Evolutionary conservation across 2,888 invertebrate genomes (phyloP), one percentile per base, ranked within the genome.

Genomic region (Barypeithes pellucidus): DNA sequence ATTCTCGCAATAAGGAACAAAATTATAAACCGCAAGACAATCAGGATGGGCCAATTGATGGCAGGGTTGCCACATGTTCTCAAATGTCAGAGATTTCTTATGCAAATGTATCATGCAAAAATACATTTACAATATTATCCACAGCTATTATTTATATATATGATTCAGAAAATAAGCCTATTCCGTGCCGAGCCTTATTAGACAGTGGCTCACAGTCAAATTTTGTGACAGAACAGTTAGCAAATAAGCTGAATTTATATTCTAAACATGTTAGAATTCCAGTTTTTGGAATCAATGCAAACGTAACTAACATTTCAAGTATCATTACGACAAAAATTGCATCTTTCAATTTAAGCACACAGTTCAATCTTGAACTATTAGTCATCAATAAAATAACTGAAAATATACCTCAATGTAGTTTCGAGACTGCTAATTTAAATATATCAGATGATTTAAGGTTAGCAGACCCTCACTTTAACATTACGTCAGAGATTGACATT

Each of bases 311-410:
- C 33, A 72, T 72, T 11, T 43, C 60, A 7, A 14, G 57, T 39
- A 20, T 39, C 24, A 29, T 54, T 11, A 43, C 22, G 16, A 36
- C 62, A 11, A 60, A 52, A 33, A 36, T 65, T 18, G 9, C 33
- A 24, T 65, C 65, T 18, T 29, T 8, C 5, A 36, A 14, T 11
- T 33, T 16, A 16, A 36, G 33, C 9, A 11, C 50, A 8, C 14
- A 14, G 24, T 36, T 65, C n/a, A 67, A 59, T 36, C 2, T 68
- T 7, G 7, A 52, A 24, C 68, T 61, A 57, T 63, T 75, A 45
- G 65, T 75, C 2, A 63, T 75, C 8, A 22, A 75, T 18, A 60
- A 72, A 67, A 72, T 76, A 16, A 62, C 72, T 11, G 68, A 36
- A 16, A 54, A 33, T n/a, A 52, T 68, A 18, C 73, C 76, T 9